Conservation (phyloP, 2,888 invertebrate genomes). For the Lacanobia oleracea region DNA sequence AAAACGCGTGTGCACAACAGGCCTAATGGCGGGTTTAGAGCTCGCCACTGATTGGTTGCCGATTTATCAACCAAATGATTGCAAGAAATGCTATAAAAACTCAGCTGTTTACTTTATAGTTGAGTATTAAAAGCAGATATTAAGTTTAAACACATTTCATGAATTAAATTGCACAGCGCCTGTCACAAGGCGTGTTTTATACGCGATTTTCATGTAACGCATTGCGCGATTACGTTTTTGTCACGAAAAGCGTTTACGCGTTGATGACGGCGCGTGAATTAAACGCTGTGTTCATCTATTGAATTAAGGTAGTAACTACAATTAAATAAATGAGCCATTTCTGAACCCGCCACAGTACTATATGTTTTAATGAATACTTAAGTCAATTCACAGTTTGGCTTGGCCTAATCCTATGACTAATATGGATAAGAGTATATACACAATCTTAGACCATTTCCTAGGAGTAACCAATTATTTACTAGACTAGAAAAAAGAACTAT, state of each 20-base stretch:
- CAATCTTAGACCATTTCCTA: slow-evolving; percentile 71
- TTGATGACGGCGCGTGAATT: neutral
- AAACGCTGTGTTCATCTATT: neutral
- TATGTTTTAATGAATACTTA: slow-evolving; percentile 57
- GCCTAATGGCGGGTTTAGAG: slow-evolving; percentile 50
- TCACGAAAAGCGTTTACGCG: neutral
- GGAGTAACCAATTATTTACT: slow-evolving; percentile 71
- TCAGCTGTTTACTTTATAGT: neutral
- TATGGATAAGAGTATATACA: slow-evolving; percentile 70
- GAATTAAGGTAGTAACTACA: neutral
- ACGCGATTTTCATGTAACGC: neutral
- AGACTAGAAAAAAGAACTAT: slow-evolving; percentile 65
- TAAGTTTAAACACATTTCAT: neutral
- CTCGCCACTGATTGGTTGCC: neutral
- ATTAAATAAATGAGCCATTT: neutral
- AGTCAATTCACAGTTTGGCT: slow-evolving; percentile 82
- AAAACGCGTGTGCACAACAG: no score
- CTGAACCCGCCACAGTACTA: slow-evolving; percentile 56
- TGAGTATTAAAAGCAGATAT: neutral
- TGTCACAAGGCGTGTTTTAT: neutral
- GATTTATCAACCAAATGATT: neutral
- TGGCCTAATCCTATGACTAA: slow-evolving; percentile 75
- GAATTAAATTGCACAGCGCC: neutral
- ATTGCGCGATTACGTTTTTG: neutral
- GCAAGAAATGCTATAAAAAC: neutral